Conservation (phyloP, 2,888 invertebrate genomes). For the Aphrophora alni region DNA sequence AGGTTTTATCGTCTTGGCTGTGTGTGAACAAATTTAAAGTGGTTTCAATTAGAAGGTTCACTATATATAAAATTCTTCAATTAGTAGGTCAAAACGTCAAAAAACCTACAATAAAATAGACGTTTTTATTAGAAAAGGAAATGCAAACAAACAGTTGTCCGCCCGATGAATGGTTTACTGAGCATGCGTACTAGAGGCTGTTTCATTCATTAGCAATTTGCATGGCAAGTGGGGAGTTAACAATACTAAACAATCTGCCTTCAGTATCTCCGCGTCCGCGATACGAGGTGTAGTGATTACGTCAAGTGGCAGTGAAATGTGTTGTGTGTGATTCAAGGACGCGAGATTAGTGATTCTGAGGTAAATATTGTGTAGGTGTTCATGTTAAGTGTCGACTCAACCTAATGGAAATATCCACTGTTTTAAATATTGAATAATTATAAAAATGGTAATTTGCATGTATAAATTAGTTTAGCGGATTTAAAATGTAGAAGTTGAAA, state of each 20-base stretch:
- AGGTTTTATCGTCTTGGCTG: too few relatives aligned
- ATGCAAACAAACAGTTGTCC: not conserved
- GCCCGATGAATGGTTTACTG: not conserved
- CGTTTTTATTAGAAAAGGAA: not conserved
- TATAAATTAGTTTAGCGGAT: too few relatives aligned
- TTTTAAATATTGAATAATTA: too few relatives aligned
- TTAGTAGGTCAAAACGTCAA: too few relatives aligned
- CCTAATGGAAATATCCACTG: too few relatives aligned
- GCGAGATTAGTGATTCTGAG: not conserved
- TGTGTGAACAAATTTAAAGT: too few relatives aligned
- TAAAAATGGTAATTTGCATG: too few relatives aligned
- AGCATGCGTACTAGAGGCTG: not conserved
- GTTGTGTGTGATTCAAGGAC: not conserved
- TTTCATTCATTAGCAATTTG: conserved; percentile 6
- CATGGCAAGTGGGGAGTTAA: not conserved
- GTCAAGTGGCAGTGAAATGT: not conserved
- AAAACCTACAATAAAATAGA: too few relatives aligned
- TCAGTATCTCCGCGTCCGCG: not conserved
- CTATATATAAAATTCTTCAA: too few relatives aligned
- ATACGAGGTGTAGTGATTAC: not conserved
- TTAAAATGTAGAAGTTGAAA: too few relatives aligned
- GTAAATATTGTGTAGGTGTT: not conserved
- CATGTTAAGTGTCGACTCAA: not conserved
- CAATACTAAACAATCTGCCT: not conserved
- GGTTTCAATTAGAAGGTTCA: too few relatives aligned